Evolutionary conservation across 2,113 vertebrate species (phyloP).

Genomic region (Meleagris gallopavo): DNA sequence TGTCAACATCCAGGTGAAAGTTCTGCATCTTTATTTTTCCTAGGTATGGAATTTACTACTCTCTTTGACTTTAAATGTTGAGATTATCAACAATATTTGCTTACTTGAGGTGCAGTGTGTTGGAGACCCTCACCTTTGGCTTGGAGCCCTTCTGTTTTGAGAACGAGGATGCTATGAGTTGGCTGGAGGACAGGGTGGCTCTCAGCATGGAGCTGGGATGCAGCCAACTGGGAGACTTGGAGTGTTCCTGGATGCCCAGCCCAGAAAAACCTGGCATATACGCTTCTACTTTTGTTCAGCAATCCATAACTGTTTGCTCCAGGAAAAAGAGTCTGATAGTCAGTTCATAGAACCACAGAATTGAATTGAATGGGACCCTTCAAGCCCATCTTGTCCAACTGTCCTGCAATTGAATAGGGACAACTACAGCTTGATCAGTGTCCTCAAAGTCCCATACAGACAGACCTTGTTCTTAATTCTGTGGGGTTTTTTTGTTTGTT

Average conservation of each 20-base stretch:
- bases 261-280: not conserved
- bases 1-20: not conserved
- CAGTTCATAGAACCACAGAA: too few species aligned
- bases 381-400: too few species aligned
- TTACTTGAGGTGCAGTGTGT: not conserved
- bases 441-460: too few species aligned
- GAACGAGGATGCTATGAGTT: not conserved
- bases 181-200: not conserved
- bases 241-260: rapidly evolving
- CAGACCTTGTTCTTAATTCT: not conserved
- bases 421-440: too few species aligned
- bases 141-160: not conserved
- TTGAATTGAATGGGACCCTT: too few species aligned
- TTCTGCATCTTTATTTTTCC: rapidly evolving
- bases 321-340: not conserved
- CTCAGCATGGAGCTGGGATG: rapidly evolving
- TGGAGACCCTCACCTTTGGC: not conserved
- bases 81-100: not conserved
- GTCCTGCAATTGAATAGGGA: too few species aligned
- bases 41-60: not conserved
- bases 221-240: rapidly evolving
- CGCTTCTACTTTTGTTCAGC: not conserved
- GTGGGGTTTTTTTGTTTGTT: not conserved
- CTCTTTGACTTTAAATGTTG: not conserved
- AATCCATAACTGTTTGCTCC: not conserved